Evolutionary conservation across 2,888 invertebrate genomes (phyloP), one percentile per base, ranked within the genome.

Genomic region (Myopa tessellatipennis): DNA sequence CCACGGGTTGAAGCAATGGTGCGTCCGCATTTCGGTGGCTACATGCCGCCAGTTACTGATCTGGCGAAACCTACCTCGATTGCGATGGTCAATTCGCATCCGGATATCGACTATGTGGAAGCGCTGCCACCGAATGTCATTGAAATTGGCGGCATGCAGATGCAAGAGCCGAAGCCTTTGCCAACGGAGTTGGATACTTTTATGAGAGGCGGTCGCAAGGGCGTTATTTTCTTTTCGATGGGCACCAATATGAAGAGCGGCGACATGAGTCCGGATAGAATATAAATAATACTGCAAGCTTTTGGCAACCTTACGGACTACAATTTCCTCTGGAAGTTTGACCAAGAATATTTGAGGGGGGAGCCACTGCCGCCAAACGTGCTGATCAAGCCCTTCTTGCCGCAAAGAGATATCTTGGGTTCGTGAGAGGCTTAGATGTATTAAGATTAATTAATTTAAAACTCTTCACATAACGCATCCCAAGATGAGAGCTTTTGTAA

Each of bases 251-350:
- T 88, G 14, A 80, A 85, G 16, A 81, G 81, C 18, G 77, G 79
- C 1, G 72, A 78, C 61, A 34, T 80, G 14, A 83, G 83, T 3
- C 6, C 77, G 0, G 70, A 82, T n/a, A 50, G 40, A 34, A 69
- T 76, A 6, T 16, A 69, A 7, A 82, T 82, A 0, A 79, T 89
- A 38, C 26, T 87, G 4, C 65, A 80, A 0, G 86, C 85, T 63
- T 84, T 90, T 60, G 63, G 78, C 7, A 76, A 84, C 10, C 80
- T 88, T 36, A 81, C 82, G 0, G 83, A 87, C 4, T 88, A 87
- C 77, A 83, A 87, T 14, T 88, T 90, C 34, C 71, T 90, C 4
- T 90, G 88, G 89, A 90, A 89, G 82, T 84, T 85, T 55, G 85
- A 86, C 63, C 73, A 79, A 55, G 4, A 78, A 0, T 83, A 87